Conservation (phyloP, 2,113 vertebrate genomes). For the Scartelaos histophorus region DNA sequence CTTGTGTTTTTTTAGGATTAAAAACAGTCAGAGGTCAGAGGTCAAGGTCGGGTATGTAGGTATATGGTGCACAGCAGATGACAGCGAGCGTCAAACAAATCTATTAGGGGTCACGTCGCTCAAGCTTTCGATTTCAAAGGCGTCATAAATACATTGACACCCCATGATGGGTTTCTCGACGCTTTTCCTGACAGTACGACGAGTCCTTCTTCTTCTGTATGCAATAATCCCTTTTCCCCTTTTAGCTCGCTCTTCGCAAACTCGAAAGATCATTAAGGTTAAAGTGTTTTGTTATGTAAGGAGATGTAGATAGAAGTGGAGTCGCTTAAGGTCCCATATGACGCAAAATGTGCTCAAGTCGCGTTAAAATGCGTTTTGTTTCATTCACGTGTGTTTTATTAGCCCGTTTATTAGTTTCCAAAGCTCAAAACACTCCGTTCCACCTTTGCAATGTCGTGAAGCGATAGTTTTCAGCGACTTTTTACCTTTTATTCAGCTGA, state of each 20-base stretch:
- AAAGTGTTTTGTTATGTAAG: too few species aligned
- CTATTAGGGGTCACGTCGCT: background rate
- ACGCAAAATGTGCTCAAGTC: too few species aligned
- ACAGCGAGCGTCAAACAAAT: slow-evolving; percentile 14
- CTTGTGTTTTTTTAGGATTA: slow-evolving; percentile 17
- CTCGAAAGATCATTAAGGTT: too few species aligned
- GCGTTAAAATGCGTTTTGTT: too few species aligned
- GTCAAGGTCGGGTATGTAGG: background rate
- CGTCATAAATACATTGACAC: background rate
- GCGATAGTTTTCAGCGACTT: too few species aligned
- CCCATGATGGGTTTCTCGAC: background rate
- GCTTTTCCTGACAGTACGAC: background rate
- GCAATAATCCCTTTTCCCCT: background rate
- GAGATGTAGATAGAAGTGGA: too few species aligned
- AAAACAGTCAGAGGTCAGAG: slow-evolving; percentile 31
- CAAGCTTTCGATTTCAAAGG: slow-evolving; percentile 2
- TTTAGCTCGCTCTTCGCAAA: background rate
- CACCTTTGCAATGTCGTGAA: too few species aligned
- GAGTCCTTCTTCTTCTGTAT: background rate
- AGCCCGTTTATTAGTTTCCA: too few species aligned
- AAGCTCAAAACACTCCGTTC: too few species aligned
- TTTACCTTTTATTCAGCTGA: too few species aligned
- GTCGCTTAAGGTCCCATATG: too few species aligned
- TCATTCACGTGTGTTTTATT: too few species aligned
- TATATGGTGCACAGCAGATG: slow-evolving; percentile 3